Evolutionary conservation across 2,113 vertebrate species (phyloP).

Genomic region (Peromyscus polionotus): DNA sequence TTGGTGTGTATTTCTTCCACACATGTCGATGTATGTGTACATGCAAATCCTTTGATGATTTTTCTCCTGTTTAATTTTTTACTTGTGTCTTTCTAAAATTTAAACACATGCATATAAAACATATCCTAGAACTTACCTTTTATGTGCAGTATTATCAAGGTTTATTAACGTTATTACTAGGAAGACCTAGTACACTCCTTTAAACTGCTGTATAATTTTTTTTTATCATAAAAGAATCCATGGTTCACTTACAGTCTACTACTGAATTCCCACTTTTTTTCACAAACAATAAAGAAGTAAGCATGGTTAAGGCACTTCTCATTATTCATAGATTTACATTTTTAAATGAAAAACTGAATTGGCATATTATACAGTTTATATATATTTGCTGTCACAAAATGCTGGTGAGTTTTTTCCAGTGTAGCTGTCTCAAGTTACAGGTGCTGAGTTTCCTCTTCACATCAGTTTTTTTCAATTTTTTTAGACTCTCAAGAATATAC

Average conservation of each 20-base stretch:
- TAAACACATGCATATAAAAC: not conserved
- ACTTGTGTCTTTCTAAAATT: conserved; percentile 20
- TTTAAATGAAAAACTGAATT: conserved; percentile 25
- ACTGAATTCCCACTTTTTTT: not conserved
- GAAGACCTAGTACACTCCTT: conserved; percentile 4
- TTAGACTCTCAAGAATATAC: not conserved
- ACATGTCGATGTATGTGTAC: not conserved
- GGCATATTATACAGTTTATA: not conserved
- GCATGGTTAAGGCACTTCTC: conserved; percentile 14
- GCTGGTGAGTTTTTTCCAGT: not conserved
- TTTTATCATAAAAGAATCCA: not conserved
- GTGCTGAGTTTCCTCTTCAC: not conserved
- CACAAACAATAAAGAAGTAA: conserved; percentile 20
- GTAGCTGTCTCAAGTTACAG: not conserved
- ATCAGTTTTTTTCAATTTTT: not conserved
- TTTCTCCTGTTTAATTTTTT: conserved; percentile 35
- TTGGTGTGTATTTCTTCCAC: not conserved
- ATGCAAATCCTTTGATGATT: conserved; percentile 2
- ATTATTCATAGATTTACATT: not conserved
- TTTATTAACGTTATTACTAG: not conserved
- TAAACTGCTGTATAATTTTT: not conserved
- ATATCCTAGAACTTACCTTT: conserved; percentile 5
- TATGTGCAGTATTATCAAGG: conserved; percentile 44
- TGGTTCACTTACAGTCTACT: not conserved
- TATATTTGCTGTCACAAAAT: not conserved